Base-by-base conservation (phyloP, 1,140 invertebrate genomes). In the Heliothis subflexa region DNA sequence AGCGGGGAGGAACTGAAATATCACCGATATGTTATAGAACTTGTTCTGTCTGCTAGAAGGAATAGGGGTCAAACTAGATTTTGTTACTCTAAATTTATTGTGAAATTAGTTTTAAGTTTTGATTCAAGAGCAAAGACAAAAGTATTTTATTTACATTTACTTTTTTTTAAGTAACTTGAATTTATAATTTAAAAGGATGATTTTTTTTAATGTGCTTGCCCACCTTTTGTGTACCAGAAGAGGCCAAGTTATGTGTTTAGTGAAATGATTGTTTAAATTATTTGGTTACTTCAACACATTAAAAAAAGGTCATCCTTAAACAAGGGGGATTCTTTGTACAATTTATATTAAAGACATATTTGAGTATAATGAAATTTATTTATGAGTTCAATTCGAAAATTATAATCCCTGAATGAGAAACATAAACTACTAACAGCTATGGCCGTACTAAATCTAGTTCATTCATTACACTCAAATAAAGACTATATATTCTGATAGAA, bases 1-100 rank as follows among this genome's bases (percentile, higher is more conserved):
- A 99, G 92, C 98, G 97, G 79, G 99, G 98, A 82, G 98, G 98
- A 86, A 99, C 98, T 99, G 84, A 92, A 95, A 95, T 81, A 82
- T 88, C 50, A 86, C 64, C 66, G 80, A 68, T 61, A 54, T n/a
- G 50, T 84, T 82, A 86, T 74, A 82, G 71, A 7, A 66, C 33
- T 28, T 57, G 64, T n/a, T 11, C 40, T 14, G 16, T 49, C 11
- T 54, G 45, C 25, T 28, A 13, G n/a, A 18, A 14, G 28, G 12
- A 18, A 18, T 12, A 52, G 13, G 62, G 28, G n/a, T 16, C 13
- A 61, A 70, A 28, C 3, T 16, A 9, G 14, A 40, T 62, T 62
- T 62, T 4, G 25, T 70, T 52, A 70, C 49, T 52, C 28, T 40
- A 40, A 5, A 40, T 40, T 40, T 40, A 40, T 40, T 28, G 13